A percentile compares a stretch with the other conserved stretches of the same genome.
Conservation (phyloP, 2,113 vertebrate species). For the Microcebus jonahi region DNA sequence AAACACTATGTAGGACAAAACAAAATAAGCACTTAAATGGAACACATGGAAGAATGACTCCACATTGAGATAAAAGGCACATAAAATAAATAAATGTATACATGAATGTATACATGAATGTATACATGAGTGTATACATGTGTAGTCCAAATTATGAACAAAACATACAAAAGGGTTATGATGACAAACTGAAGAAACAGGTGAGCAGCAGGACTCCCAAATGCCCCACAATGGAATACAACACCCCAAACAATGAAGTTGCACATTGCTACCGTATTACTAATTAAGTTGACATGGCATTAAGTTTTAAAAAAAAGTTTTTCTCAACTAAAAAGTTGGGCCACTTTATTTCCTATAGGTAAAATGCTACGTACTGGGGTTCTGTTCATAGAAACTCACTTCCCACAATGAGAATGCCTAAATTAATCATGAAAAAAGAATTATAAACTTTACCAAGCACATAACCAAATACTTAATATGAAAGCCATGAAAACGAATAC, state of each 20-base stretch:
- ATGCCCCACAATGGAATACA: neutral
- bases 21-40: neutral
- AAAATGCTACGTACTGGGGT: neutral
- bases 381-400: neutral
- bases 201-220: neutral
- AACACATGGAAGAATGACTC: neutral
- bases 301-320: neutral
- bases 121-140: too few species aligned
- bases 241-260: neutral
- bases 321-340: neutral
- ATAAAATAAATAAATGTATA: neutral
- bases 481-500: neutral
- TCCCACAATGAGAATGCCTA: neutral
- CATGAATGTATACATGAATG: neutral
- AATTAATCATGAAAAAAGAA: neutral
- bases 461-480: neutral
- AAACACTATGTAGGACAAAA: neutral
- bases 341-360: neutral
- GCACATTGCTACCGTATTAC: accelerated
- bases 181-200: neutral
- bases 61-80: neutral
- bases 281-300: neutral
- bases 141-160: neutral
- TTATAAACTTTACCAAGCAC: neutral
- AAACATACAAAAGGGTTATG: neutral